Evolutionary conservation across 2,888 invertebrate species (phyloP), one percentile per base, ranked within the genome.

Genomic region (Dermolepida albohirtum): DNA sequence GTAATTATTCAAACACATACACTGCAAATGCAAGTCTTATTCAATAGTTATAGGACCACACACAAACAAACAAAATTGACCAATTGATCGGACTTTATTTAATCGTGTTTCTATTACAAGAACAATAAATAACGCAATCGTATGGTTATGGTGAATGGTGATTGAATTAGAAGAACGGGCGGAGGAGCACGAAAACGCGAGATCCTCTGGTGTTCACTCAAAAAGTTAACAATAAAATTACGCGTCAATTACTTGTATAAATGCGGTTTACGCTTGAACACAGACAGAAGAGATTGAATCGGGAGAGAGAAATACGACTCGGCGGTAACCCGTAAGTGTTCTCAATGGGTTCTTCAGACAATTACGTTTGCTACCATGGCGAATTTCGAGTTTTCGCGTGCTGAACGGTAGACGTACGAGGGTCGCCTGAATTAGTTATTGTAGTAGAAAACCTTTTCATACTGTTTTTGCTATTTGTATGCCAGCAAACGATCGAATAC

Each of bases 161-260:
- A 51, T 51, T 29, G 51, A 29, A 51, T 51, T 51, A 14, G 51
- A 27, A 27, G 51, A 51, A 51, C 27, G 51, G 27, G 51, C 27
- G 12, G 29, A 12, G 12, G 10, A 22, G 51, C 11, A 11, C 17
- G 49, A 49, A 17, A 4, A 49, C 49, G 49, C 11, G 49, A 22
- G 22, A 14, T 14, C 16, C 49, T 4, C 49, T 17, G 57, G 66
- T 66, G 59, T 47, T n/a, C 63, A 16, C 63, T 22, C 54, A 43
- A 67, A 67, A 63, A 63, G 63, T 67, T 67, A 67, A 67, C 67
- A 67, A 67, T 67, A 67, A 67, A 63, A 67, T 67, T 67, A 52
- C 40, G 67, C 63, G 67, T 67, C 67, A 67, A 67, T 63, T 47
- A 67, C 52, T 34, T 67, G 67, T 62, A 51, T 64, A 67, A 67